Conservation (phyloP, 1,140 invertebrate species). For the Spodoptera frugiperda region DNA sequence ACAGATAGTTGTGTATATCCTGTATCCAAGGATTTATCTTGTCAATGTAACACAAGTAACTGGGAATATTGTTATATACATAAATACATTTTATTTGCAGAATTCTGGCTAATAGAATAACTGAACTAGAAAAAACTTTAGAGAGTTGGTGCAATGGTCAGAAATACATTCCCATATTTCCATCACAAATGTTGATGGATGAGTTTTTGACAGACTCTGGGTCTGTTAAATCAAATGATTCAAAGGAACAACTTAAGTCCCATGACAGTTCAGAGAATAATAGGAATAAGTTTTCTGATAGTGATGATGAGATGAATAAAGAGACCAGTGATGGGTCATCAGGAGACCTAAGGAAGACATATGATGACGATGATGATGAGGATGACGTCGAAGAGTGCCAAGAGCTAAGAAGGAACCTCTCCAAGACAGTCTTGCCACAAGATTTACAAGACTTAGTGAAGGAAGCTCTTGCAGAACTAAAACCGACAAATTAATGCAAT, state of each 20-base stretch:
- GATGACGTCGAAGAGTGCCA: conserved; percentile 42
- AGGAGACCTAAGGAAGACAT: conserved; percentile 42
- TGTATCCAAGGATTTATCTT: not conserved
- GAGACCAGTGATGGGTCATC: conserved; percentile 51
- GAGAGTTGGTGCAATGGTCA: conserved; percentile 82
- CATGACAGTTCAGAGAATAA: conserved; percentile 54
- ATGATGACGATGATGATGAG: conserved; percentile 55
- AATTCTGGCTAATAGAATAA: conserved; percentile 82
- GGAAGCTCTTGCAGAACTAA: conserved; percentile 81
- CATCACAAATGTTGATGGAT: conserved; percentile 83
- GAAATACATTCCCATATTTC: conserved; percentile 81
- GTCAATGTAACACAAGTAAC: not conserved
- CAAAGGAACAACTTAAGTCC: conserved; percentile 65
- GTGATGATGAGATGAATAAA: conserved; percentile 63
- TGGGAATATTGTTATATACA: not conserved
- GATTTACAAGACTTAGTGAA: conserved; percentile 81
- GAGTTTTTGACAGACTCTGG: conserved; percentile 72
- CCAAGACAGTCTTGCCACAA: conserved; percentile 74
- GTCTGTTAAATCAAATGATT: conserved; percentile 76
- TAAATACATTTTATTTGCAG: conserved; percentile 60
- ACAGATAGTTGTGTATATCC: not conserved
- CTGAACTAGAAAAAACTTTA: conserved; percentile 82
- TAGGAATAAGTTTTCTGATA: conserved; percentile 64
- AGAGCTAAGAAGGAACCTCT: conserved; percentile 42
- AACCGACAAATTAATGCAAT: conserved; percentile 55